Percentiles rank a stretch among this genome's conserved stretches.
Evolutionary conservation across 2,113 vertebrate genomes (phyloP).

Genomic region (Onychostruthus taczanowskii): DNA sequence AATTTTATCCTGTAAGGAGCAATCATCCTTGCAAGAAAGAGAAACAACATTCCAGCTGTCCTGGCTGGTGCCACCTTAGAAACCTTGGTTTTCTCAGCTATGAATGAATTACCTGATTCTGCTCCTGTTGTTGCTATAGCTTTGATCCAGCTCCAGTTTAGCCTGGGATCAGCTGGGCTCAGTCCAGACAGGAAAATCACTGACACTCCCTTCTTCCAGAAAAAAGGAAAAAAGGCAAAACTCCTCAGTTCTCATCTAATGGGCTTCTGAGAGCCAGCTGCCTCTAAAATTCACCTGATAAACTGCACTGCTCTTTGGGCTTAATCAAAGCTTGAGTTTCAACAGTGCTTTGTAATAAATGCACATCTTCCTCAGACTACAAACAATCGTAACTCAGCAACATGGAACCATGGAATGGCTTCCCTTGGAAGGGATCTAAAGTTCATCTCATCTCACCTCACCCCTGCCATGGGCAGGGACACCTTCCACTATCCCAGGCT

Average conservation of each 20-base stretch:
- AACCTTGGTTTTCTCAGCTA: background rate
- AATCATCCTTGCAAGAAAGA: background rate
- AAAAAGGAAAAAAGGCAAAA: background rate
- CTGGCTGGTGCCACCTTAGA: background rate
- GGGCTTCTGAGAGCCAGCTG: background rate
- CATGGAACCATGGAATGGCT: background rate
- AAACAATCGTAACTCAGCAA: background rate
- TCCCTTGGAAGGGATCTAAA: background rate
- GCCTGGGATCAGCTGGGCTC: background rate
- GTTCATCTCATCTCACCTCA: no score
- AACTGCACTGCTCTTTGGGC: background rate
- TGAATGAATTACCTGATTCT: background rate
- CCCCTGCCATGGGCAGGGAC: background rate
- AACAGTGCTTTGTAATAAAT: background rate
- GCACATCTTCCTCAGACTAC: background rate
- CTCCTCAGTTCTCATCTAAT: background rate
- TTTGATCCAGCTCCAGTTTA: background rate
- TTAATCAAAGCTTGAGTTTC: background rate
- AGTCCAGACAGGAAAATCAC: background rate
- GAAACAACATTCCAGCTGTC: rapidly evolving
- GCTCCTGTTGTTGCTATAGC: background rate
- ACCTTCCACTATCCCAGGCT: background rate
- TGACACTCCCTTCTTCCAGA: background rate
- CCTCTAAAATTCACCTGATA: background rate
- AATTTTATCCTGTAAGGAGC: background rate